phyloP scores from a whole-genome alignment of 2,888 invertebrate genomes.

The Entomobrya proxima region DNA sequence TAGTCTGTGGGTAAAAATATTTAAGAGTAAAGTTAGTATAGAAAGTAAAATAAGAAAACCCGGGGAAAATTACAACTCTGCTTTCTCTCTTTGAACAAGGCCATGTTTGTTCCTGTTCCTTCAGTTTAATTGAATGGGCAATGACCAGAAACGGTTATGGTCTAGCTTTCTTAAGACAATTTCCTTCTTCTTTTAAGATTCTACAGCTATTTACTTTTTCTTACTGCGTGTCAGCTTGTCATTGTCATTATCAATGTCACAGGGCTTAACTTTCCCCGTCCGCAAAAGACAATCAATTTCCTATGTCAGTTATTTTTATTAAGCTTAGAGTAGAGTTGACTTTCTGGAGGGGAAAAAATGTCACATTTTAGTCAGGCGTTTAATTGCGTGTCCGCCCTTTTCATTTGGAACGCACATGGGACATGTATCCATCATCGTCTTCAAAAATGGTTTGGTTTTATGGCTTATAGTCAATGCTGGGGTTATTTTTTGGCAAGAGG shows the following conservation, averaged over 20 bases:
- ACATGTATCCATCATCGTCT: background rate
- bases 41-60: background rate
- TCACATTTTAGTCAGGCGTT: background rate
- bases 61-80: too few species aligned
- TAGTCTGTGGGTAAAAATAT: constrained; percentile 82
- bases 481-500: background rate
- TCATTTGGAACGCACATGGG: too few species aligned
- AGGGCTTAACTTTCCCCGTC: background rate
- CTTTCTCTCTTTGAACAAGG: too few species aligned
- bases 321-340: background rate
- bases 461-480: too few species aligned
- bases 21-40: background rate
- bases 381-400: background rate
- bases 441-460: too few species aligned
- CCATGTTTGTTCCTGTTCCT: background rate
- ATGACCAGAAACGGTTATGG: constrained; percentile 8
- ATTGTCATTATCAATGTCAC: background rate
- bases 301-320: too few species aligned
- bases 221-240: background rate
- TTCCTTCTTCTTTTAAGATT: background rate
- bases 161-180: background rate
- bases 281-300: too few species aligned
- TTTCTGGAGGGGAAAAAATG: background rate
- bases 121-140: constrained; percentile 37
- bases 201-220: background rate